Conservation (phyloP, 2,113 vertebrate species). For the Notarius lentiginosus region DNA sequence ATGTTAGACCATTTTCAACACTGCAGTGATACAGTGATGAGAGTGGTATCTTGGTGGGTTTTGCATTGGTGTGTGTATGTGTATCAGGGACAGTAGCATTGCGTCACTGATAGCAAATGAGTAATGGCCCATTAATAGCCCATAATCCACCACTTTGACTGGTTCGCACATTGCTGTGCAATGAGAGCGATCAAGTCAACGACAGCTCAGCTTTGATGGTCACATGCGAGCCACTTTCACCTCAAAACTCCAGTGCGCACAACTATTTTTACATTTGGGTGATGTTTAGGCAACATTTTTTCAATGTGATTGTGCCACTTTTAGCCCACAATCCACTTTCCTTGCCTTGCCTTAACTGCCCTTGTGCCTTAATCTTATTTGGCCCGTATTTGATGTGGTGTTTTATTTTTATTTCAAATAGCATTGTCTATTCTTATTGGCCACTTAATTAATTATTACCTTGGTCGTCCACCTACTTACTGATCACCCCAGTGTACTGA, state of each 20-base stretch:
- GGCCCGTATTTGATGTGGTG: no score
- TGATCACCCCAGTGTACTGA: not conserved
- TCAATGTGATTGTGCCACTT: not conserved
- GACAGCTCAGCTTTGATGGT: not conserved
- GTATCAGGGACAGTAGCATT: not conserved
- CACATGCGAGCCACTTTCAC: not conserved
- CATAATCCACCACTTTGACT: not conserved
- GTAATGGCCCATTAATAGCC: not conserved
- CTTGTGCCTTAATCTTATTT: not conserved
- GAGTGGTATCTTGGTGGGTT: not conserved
- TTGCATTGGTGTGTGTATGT: not conserved
- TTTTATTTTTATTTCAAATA: not conserved
- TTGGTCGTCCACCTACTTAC: not conserved
- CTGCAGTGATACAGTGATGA: not conserved
- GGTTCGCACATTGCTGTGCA: not conserved
- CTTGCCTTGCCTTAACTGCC: not conserved
- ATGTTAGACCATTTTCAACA: not conserved
- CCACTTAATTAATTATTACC: not conserved
- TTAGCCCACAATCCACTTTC: not conserved
- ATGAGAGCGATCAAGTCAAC: not conserved
- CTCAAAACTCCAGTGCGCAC: not conserved
- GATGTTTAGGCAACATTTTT: not conserved
- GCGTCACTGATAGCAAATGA: not conserved
- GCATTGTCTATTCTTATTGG: not conserved
- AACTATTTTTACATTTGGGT: not conserved